A percentile compares a stretch with the other conserved stretches of the same genome.
Evolutionary conservation across 2,888 invertebrate genomes (phyloP).

Genomic region (Pyrocoelia pectoralis): DNA sequence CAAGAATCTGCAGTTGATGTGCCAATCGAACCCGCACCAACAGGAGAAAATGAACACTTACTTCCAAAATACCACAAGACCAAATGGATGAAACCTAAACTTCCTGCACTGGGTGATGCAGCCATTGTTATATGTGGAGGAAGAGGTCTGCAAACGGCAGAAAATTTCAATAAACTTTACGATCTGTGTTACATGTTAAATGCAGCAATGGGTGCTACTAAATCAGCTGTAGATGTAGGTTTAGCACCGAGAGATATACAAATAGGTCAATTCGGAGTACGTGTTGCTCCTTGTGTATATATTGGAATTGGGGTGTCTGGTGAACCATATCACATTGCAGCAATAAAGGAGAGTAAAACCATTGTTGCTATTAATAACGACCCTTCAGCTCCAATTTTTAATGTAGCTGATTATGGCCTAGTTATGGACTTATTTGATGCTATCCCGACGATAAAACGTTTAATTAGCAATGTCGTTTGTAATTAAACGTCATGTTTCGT

Average conservation of each 20-base stretch:
- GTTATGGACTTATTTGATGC: constrained; percentile 94
- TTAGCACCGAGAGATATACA: constrained; percentile 96
- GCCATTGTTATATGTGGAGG: constrained; percentile 85
- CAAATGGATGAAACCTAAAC: constrained; percentile 72
- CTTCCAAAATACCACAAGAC: constrained; percentile 49
- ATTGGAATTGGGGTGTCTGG: constrained; percentile 96
- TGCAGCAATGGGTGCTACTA: constrained; percentile 94
- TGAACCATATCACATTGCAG: constrained; percentile 96
- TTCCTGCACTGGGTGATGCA: constrained; percentile 89
- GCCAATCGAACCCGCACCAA: neutral
- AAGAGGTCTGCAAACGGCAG: constrained; percentile 91
- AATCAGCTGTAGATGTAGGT: constrained; percentile 96
- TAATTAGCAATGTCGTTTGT: no score
- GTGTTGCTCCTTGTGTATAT: constrained; percentile 96
- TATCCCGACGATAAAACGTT: constrained; percentile 71
- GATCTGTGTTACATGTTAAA: constrained; percentile 91
- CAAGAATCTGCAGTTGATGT: neutral
- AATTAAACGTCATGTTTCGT: no score
- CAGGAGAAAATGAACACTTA: neutral
- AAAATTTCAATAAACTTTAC: constrained; percentile 94
- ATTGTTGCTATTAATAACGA: constrained; percentile 98
- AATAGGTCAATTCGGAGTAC: constrained; percentile 96
- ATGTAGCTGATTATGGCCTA: constrained; percentile 88
- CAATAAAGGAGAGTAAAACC: constrained; percentile 98
- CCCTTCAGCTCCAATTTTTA: constrained; percentile 94